Evolutionary conservation across 2,888 invertebrate species (phyloP).

Genomic region (Luperina nickerlii): DNA sequence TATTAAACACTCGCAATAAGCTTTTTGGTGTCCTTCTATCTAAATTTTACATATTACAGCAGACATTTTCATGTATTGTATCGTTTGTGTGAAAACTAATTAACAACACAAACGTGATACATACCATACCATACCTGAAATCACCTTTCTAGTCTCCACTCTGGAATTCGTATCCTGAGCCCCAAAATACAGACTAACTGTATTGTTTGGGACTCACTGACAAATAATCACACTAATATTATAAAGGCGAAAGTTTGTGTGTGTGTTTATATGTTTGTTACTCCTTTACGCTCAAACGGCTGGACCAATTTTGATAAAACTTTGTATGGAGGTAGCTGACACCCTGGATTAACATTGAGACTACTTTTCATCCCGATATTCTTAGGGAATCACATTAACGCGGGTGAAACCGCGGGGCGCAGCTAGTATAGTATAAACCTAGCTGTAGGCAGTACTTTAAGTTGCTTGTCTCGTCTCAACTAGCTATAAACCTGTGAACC

Average conservation of each 20-base stretch:
- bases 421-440: not conserved
- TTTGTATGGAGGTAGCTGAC: too few relatives aligned
- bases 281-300: too few relatives aligned
- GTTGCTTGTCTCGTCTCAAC: not conserved
- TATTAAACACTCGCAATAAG: conserved; percentile 25
- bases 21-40: conserved; percentile 16
- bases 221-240: not conserved
- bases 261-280: too few relatives aligned
- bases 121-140: not conserved
- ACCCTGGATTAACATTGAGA: too few relatives aligned
- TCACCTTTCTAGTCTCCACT: not conserved
- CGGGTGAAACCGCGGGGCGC: too few relatives aligned
- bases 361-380: too few relatives aligned
- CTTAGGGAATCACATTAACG: too few relatives aligned
- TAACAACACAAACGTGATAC: not conserved
- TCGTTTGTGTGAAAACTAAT: conserved; percentile 3
- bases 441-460: not conserved
- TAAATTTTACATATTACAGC: not conserved
- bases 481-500: too few relatives aligned
- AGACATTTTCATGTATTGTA: not conserved
- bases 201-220: not conserved
- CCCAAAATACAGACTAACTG: not conserved
- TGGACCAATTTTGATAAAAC: too few relatives aligned
- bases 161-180: not conserved
- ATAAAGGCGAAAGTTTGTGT: too few relatives aligned